phyloP scores from a whole-genome alignment of 2,113 vertebrate genomes.

The Perccottus glenii region DNA sequence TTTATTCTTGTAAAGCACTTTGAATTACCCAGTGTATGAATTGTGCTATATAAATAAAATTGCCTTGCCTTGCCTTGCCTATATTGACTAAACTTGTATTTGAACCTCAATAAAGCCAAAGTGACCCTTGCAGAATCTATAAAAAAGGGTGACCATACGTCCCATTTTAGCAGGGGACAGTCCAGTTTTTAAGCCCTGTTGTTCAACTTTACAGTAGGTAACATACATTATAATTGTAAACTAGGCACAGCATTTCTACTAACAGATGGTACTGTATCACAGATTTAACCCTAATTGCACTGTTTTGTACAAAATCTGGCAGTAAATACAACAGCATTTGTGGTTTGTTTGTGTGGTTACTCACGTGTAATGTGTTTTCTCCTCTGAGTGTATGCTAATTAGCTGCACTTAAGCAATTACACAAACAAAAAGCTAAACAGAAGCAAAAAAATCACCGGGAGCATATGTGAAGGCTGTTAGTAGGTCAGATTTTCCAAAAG shows the following conservation, averaged over 20 bases:
- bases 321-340: slow-evolving; percentile 18
- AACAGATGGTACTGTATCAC: background rate
- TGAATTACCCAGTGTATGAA: no score
- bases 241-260: background rate
- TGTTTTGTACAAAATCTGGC: slow-evolving; percentile 12
- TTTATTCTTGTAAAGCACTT: no score
- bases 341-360: slow-evolving; percentile 17
- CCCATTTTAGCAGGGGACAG: no score
- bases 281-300: slow-evolving; percentile 26
- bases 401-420: slow-evolving; percentile 56
- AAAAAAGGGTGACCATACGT: no score
- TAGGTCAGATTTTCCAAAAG: slow-evolving; percentile 49
- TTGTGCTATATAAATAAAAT: no score
- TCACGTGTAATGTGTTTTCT: background rate
- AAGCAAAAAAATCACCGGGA: background rate
- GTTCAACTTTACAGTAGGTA: background rate
- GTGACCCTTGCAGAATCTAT: no score
- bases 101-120: no score
- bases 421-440: slow-evolving; percentile 40
- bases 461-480: slow-evolving; percentile 33
- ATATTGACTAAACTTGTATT: no score
- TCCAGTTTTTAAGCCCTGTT: no score
- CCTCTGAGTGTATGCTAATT: slow-evolving; percentile 31
- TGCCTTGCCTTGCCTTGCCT: no score
- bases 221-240: background rate